Conservation (phyloP, 2,888 invertebrate genomes). For the Eueremaeus valkanovi region DNA sequence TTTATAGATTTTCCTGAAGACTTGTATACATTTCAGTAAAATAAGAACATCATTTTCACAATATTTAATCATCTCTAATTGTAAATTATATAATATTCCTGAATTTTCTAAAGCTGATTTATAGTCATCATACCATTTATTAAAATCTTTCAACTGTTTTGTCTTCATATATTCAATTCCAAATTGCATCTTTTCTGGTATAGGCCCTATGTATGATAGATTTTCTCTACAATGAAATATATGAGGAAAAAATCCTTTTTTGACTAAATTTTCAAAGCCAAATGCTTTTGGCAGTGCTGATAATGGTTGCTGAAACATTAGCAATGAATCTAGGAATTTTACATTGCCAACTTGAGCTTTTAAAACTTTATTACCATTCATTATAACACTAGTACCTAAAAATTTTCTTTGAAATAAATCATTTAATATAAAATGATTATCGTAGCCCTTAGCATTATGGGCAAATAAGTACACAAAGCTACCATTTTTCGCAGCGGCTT, state of each 20-base stretch:
- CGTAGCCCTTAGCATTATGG: constrained; percentile 39
- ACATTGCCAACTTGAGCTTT: constrained; percentile 19
- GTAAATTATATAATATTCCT: too few species aligned
- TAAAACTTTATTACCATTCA: constrained; percentile 34
- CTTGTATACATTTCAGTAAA: not conserved
- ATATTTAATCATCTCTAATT: constrained; percentile 32
- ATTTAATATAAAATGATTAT: constrained; percentile 35
- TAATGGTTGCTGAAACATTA: constrained; percentile 32
- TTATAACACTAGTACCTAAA: not conserved
- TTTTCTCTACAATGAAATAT: not conserved
- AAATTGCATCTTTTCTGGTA: not conserved
- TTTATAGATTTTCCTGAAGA: constrained; percentile 18
- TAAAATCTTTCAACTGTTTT: not conserved
- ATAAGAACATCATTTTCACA: constrained; percentile 40
- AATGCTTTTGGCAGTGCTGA: constrained; percentile 34
- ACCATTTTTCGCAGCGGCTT: not conserved
- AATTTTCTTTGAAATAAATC: constrained; percentile 37
- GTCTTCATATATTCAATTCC: constrained; percentile 3
- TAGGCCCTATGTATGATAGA: not conserved
- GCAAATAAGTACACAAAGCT: constrained; percentile 13
- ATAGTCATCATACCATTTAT: constrained; percentile 7
- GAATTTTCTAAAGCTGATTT: too few species aligned
- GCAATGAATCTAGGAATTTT: constrained; percentile 33
- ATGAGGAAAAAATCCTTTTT: constrained; percentile 35
- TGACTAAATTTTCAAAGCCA: constrained; percentile 1